Conservation (phyloP, 2,113 vertebrate species). For the Lutjanus erythropterus region DNA sequence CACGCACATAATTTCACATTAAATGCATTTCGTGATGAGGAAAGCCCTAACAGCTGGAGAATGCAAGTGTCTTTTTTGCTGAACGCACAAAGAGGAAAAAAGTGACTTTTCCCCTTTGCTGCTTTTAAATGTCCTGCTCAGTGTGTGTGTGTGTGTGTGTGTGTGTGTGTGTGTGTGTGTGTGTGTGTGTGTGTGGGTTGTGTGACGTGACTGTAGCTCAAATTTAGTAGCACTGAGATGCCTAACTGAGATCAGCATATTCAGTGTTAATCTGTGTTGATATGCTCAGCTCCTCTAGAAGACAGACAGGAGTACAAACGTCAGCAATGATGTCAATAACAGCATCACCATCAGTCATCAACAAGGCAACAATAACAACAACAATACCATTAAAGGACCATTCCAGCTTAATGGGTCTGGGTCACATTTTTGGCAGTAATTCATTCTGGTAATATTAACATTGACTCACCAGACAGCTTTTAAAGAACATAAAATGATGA, state of each 20-base stretch:
- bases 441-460: neutral
- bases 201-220: constrained; percentile 10
- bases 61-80: constrained; percentile 17
- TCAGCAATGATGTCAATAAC: neutral
- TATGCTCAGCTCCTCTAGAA: neutral
- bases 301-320: neutral
- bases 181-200: neutral
- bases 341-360: neutral
- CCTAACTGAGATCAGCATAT: constrained; percentile 24
- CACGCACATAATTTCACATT: neutral
- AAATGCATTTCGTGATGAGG: constrained; percentile 28
- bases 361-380: neutral
- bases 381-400: neutral
- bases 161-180: neutral
- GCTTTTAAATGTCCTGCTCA: constrained; percentile 31
- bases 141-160: neutral
- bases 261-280: constrained; percentile 8
- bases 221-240: constrained; percentile 30
- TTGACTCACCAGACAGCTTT: neutral
- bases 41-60: constrained; percentile 32
- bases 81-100: neutral
- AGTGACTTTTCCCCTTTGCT: constrained; percentile 15
- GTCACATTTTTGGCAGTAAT: neutral
- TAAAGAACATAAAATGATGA: too few relatives aligned
- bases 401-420: neutral